Evolutionary conservation across 2,888 invertebrate genomes (phyloP).

Genomic region (Antheraea yamamai): DNA sequence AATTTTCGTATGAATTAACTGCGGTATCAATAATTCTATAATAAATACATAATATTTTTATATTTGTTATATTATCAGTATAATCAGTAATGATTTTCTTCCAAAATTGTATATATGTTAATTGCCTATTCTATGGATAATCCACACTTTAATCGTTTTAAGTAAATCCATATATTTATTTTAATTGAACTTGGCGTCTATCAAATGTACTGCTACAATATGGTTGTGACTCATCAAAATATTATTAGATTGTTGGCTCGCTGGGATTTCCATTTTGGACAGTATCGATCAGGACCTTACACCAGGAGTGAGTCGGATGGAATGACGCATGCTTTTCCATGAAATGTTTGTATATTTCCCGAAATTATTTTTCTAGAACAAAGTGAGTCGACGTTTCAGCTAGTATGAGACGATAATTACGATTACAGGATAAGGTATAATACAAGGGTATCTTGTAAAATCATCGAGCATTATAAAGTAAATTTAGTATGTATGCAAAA

Average conservation of each 20-base stretch:
- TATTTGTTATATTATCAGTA: too few relatives aligned
- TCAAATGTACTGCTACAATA: neutral
- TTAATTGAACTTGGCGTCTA: neutral
- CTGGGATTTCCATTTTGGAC: constrained; percentile 56
- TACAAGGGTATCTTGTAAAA: neutral
- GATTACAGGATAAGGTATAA: neutral
- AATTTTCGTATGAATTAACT: too few relatives aligned
- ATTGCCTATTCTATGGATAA: neutral
- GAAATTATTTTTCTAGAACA: neutral
- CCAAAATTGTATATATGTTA: too few relatives aligned
- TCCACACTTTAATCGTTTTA: neutral
- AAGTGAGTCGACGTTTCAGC: neutral
- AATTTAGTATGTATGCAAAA: neutral
- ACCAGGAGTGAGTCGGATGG: constrained; percentile 39
- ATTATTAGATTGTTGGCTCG: constrained; percentile 26
- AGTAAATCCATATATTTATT: neutral
- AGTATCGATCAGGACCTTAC: constrained; percentile 55
- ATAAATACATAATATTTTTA: too few relatives aligned
- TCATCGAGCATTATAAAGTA: neutral
- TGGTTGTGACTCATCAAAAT: constrained; percentile 14
- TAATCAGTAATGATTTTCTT: too few relatives aligned
- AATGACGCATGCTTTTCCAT: constrained; percentile 39
- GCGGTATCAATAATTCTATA: too few relatives aligned
- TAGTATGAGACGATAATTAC: neutral
- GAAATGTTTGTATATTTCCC: constrained; percentile 24